Percentiles rank a stretch among this genome's conserved stretches.
phyloP scores from a whole-genome alignment of 2,113 vertebrate genomes.

The Fregata magnificens region DNA sequence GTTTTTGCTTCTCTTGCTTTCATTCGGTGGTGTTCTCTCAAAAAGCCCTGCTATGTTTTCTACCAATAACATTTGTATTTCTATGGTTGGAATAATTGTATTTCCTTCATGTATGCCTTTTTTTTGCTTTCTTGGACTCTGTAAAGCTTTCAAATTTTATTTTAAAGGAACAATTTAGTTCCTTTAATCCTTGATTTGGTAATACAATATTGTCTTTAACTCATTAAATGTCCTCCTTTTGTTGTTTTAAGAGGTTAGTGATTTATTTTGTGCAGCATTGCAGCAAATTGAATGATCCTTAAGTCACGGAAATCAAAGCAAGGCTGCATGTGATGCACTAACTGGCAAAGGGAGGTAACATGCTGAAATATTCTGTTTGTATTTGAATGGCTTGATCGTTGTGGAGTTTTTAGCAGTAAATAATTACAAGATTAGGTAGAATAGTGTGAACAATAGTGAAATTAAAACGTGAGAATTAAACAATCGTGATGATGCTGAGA shows the following conservation, averaged over 20 bases:
- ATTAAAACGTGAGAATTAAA: not conserved
- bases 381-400: not conserved
- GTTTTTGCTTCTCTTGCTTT: conserved; percentile 26
- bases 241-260: not conserved
- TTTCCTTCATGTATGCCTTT: conserved; percentile 11
- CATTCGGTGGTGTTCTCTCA: not conserved
- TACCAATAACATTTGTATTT: conserved; percentile 18
- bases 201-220: conserved; percentile 19
- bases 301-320: conserved; percentile 30
- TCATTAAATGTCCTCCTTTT: conserved; percentile 14
- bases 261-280: conserved; percentile 50
- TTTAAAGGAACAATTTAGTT: not conserved
- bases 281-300: conserved; percentile 32
- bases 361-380: not conserved
- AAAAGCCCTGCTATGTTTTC: conserved; percentile 6
- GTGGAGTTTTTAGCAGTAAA: not conserved
- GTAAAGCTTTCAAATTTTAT: conserved; percentile 15
- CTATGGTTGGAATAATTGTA: not conserved
- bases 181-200: conserved; percentile 32
- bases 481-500: not conserved
- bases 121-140: not conserved
- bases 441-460: not conserved
- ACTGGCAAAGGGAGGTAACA: not conserved
- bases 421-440: not conserved
- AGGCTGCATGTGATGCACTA: not conserved